Evolutionary conservation across 2,113 vertebrate genomes (phyloP), one percentile per base, ranked within the genome.

Genomic region (Trochalopteron elliotii): DNA sequence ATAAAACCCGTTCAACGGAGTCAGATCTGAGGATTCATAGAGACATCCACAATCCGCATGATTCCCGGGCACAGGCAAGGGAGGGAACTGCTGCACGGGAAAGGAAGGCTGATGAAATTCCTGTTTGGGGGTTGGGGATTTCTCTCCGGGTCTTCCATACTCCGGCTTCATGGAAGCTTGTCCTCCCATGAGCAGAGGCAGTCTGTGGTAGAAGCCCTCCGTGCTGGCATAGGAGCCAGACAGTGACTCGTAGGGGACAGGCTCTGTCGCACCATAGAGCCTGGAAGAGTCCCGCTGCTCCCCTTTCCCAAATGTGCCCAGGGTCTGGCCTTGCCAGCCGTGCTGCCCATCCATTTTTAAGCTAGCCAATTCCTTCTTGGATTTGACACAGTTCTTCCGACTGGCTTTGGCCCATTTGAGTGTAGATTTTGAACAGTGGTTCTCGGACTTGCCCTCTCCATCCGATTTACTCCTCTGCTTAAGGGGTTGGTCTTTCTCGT

Each of bases 121-220:
- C 98, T 98, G 99, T 82, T 99, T 97, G 80, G 99, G 99, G 17
- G 99, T 98, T 17, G 99, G 98, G 22, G 98, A 98, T 95, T 98
- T 98, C 95, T 98, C 98, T 39, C 98, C 98, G 0, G 98, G 98
- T 70, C 98, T 98, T 71, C 98, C 98, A 16, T 98, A 98, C 83
- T 98, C 98, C 0, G 98, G 98, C 92, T 98, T 98, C 97, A 98
- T 98, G 86, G 98, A 97, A 87, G 98, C 98, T 96, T 98, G 98
- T 5, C 98, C 98, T 11, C 98, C 98, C 97, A 99, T 99, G 61
- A 99, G 98, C 95, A 99, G 98, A 94, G 99, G 99, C 94, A 99
- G 98, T 91, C 99, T 98, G 98, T 99, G 98, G 92, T 98, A 99
- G 89, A 99, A 98, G 74, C 98, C 97, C 39, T 98, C 98, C 1